Evolutionary conservation across 1,140 invertebrate genomes (phyloP), one percentile per base, ranked within the genome.

Genomic region (Neodiprion virginianus): DNA sequence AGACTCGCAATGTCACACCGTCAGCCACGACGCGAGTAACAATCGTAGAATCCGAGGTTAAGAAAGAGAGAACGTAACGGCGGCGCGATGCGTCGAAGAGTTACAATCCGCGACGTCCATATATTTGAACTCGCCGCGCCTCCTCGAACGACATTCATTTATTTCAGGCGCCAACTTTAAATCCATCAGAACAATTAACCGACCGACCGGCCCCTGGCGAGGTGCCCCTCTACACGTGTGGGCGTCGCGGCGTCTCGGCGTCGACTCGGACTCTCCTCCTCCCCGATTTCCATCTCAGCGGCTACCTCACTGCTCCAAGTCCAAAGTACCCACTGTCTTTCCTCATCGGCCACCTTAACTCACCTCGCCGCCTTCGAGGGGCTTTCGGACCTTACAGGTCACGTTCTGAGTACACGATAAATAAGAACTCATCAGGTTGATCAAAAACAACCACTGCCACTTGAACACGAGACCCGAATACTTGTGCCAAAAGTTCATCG

Each of bases 71-170:
- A 40, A 40, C 28, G 28, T 40, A 40, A 40, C 28, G 28, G 2
- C 53, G n/a, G 11, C 5, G 53, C 53, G n/a, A 12, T 61, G 11
- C 53, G 11, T 17, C 53, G 53, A 61, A 61, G 53, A 61, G n/a
- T 61, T 61, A 61, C 53, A 61, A 61, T 61, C 53, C 53, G 53
- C n/a, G 53, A 61, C 53, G 53, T 61, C 53, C 53, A 61, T 61
- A 61, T 61, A 61, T 61, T 61, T 17, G 53, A 61, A 61, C 53
- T 12, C 61, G 49, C 69, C 75, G 66, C 69, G 72, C 75, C 71
- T 78, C 53, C 53, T 69, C 72, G 70, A 49, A 67, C 80, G 67
- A 76, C 72, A 72, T 76, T 79, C 78, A 78, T 81, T 83, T 69
- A 73, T 50, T 71, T 71, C 70, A 40, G 67, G 67, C 67, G 67